These are phyloP conservation scores for Pseudochirops corinnae DNA, from an alignment of 2,797 vertebrate genomes.

Conservation along the genomic window DNA sequence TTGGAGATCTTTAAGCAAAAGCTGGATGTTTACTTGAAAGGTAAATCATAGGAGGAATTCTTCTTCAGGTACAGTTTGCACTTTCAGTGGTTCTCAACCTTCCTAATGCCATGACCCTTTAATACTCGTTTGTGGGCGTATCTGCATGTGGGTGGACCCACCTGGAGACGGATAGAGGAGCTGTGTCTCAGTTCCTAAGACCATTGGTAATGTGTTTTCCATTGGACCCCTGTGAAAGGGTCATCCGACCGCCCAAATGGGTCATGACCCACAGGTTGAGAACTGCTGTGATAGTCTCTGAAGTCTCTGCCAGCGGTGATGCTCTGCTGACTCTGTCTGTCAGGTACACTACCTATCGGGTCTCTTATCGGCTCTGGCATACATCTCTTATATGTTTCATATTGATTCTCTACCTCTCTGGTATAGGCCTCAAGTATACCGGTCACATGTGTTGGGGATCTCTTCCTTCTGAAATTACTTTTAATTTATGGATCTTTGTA, in stretches of 20 bases:
- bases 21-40: background rate
- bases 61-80: background rate
- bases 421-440: background rate
- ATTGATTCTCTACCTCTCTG: background rate
- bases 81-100: too few relatives aligned
- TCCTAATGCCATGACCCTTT: too few relatives aligned
- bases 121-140: too few relatives aligned
- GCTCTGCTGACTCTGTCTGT: background rate
- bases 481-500: background rate
- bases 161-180: too few relatives aligned
- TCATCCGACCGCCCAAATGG: too few relatives aligned
- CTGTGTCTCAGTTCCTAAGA: too few relatives aligned
- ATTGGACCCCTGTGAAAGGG: too few relatives aligned
- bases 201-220: too few relatives aligned
- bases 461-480: background rate
- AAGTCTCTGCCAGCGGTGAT: background rate
- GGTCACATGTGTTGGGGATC: background rate
- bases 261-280: too few relatives aligned
- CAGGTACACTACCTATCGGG: background rate
- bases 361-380: background rate
- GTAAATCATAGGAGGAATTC: background rate
- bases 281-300: background rate
- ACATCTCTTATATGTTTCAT: background rate
- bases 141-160: too few relatives aligned
- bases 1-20: background rate